These are phyloP conservation scores for Pseudochirops cupreus DNA, from an alignment of 2,797 vertebrate genomes.

Conservation along the genomic window DNA sequence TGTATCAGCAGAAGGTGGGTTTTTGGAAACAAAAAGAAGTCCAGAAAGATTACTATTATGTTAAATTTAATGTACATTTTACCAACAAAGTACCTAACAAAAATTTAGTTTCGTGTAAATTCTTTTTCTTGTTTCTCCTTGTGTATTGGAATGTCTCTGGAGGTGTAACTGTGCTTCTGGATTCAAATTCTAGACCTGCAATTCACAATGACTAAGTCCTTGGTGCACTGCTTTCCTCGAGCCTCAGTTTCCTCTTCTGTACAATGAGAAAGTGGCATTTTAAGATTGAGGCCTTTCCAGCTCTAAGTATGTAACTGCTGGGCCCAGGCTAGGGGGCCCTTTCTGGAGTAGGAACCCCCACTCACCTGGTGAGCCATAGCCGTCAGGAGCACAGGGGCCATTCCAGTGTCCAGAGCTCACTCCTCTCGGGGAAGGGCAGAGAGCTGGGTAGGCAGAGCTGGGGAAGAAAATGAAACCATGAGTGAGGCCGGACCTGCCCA, in stretches of 20 bases:
- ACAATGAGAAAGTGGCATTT: no score
- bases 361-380: background rate
- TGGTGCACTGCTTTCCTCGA: background rate
- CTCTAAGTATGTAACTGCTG: no score
- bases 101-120: background rate
- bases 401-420: background rate
- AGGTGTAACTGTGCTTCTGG: background rate
- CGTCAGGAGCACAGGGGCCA: background rate
- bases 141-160: background rate
- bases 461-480: background rate
- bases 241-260: background rate
- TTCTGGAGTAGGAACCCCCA: background rate
- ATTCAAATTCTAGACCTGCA: background rate
- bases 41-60: no score
- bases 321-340: background rate
- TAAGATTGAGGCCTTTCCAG: no score
- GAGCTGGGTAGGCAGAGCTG: background rate
- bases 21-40: no score
- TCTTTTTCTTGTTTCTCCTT: no score
- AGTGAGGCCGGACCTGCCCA: background rate
- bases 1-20: background rate
- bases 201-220: background rate
- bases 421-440: background rate
- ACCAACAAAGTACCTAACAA: background rate
- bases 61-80: no score